phyloP scores from a whole-genome alignment of 1,140 invertebrate genomes.

The Neomicropteryx cornuta region DNA sequence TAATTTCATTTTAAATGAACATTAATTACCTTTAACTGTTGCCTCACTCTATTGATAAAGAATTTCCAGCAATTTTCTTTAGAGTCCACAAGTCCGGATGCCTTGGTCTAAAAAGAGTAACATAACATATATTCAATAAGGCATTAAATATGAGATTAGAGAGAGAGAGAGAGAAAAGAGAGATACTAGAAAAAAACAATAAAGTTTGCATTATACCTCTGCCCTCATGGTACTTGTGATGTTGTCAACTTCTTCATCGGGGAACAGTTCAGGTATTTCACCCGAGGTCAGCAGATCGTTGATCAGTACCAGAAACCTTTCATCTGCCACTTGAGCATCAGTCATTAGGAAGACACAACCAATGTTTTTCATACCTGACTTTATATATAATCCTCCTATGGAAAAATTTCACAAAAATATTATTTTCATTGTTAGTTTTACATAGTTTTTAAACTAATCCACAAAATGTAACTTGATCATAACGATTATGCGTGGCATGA shows the following conservation, averaged over 20 bases:
- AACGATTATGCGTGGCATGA: too few relatives aligned
- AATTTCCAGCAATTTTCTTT: constrained; percentile 93
- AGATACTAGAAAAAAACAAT: too few relatives aligned
- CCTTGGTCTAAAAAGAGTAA: too few relatives aligned
- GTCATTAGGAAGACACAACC: constrained; percentile 88
- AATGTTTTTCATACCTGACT: constrained; percentile 78
- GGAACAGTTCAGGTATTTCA: constrained; percentile 82
- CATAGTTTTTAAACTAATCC: too few relatives aligned
- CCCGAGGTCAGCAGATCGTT: constrained; percentile 91
- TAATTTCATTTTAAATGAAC: too few relatives aligned
- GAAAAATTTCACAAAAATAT: too few relatives aligned
- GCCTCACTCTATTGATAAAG: constrained; percentile 83
- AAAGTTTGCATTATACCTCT: constrained; percentile 73
- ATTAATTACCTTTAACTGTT: constrained; percentile 46
- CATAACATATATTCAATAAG: too few relatives aligned
- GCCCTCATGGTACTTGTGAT: constrained; percentile 69
- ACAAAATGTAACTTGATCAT: too few relatives aligned
- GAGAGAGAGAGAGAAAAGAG: too few relatives aligned
- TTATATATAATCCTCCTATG: constrained; percentile 65
- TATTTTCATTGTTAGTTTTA: too few relatives aligned
- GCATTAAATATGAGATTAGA: too few relatives aligned
- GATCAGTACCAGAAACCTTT: constrained; percentile 83
- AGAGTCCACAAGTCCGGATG: constrained; percentile 69
- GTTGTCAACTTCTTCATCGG: constrained; percentile 86
- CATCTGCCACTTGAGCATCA: constrained; percentile 85